Evolutionary conservation across 2,888 invertebrate genomes (phyloP).

Genomic region (Troides oblongomaculatus): DNA sequence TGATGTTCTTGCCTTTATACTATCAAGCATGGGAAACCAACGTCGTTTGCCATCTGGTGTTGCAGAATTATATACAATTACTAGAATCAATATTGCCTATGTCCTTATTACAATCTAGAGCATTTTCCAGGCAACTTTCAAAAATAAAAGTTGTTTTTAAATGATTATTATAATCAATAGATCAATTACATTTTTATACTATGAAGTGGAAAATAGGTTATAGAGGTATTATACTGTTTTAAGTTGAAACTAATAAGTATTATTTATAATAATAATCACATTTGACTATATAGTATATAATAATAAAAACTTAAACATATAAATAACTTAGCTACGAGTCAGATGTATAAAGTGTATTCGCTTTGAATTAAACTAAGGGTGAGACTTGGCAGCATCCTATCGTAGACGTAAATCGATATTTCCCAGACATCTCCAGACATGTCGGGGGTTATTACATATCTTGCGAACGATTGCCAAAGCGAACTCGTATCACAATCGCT

Average conservation of each 20-base stretch:
- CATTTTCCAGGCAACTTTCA: not conserved
- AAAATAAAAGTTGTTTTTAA: not conserved
- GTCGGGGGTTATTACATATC: not conserved
- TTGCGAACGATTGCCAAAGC: too few species aligned
- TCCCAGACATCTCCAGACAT: constrained; percentile 24
- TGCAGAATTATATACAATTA: not conserved
- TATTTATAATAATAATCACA: too few species aligned
- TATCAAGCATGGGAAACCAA: not conserved
- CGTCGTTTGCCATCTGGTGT: not conserved
- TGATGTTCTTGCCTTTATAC: not conserved
- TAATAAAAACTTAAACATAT: not conserved
- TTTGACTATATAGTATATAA: too few species aligned
- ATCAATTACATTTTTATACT: too few species aligned
- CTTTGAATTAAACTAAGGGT: constrained; percentile 4
- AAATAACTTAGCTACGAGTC: not conserved
- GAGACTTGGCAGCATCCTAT: constrained; percentile 14
- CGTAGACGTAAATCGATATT: constrained; percentile 25
- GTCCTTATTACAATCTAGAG: not conserved
- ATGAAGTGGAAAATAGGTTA: too few species aligned
- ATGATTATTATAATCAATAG: not conserved
- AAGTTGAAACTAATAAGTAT: too few species aligned
- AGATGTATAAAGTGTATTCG: not conserved
- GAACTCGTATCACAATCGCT: too few species aligned
- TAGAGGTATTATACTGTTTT: too few species aligned
- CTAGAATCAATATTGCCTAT: not conserved